phyloP scores from a whole-genome alignment of 1,140 invertebrate species.

The Harlomillsia oculata region DNA sequence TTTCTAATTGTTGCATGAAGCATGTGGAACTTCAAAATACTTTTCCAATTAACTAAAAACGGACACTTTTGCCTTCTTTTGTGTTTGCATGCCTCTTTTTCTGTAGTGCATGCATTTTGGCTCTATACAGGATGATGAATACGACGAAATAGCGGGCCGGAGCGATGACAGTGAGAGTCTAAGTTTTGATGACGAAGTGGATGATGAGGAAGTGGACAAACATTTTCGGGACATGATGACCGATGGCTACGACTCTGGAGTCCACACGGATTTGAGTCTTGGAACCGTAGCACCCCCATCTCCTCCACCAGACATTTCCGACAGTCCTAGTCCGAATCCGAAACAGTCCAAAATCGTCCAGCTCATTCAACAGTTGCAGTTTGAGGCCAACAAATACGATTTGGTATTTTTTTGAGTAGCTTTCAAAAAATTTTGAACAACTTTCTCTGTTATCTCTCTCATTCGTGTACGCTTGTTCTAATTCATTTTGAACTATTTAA shows the following conservation, averaged over 20 bases:
- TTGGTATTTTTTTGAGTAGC: constrained; percentile 20
- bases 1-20: too few relatives aligned
- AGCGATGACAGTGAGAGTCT: constrained; percentile 9
- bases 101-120: too few relatives aligned
- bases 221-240: constrained; percentile 13
- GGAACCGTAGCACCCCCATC: constrained; percentile 18
- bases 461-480: too few relatives aligned
- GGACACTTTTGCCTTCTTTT: too few relatives aligned
- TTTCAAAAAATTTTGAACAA: too few relatives aligned
- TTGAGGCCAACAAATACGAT: constrained; percentile 31
- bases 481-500: too few relatives aligned
- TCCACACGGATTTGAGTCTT: constrained; percentile 27
- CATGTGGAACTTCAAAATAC: too few relatives aligned
- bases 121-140: not conserved
- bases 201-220: constrained; percentile 8
- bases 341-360: constrained; percentile 32
- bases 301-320: constrained; percentile 10
- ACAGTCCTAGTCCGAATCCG: constrained; percentile 23
- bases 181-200: constrained; percentile 12
- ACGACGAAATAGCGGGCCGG: constrained; percentile 5
- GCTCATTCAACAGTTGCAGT: constrained; percentile 26
- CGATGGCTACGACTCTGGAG: constrained; percentile 25
- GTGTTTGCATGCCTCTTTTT: too few relatives aligned
- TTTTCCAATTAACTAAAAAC: too few relatives aligned
- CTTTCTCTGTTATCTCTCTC: too few relatives aligned